Evolutionary conservation across 1,140 invertebrate genomes (phyloP), one percentile per base, ranked within the genome.

Genomic region (Heliconius himera): DNA sequence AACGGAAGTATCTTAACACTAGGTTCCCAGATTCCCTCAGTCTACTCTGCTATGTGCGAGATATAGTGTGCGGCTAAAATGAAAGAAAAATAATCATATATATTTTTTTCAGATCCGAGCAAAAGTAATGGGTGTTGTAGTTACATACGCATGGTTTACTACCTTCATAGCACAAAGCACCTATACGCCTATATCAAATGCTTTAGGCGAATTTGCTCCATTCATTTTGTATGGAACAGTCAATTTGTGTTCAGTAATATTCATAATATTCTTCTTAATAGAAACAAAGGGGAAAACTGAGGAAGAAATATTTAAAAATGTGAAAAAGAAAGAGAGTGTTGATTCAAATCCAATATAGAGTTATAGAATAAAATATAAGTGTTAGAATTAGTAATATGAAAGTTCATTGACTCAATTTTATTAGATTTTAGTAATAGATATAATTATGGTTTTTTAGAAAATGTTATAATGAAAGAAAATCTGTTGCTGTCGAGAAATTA

Each of bases 61-160:
- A 26, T 33, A 6, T 0, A 33, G 33, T 4, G 3, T 33, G 4
- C 3, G 6, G 33, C 6, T 46, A 46, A 46, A 20, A 51, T 20
- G 4, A 54, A 0, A 18, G 0, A 54, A 54, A 54, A 54, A 56
- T 26, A 9, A 0, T 20, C n/a, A 56, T 9, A n/a, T 73, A 16
- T 70, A 49, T 46, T 56, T 51, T 29, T 90, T 92, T 33, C 83
- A 93, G 91, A 87, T 91, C 38, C 87, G 91, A 41, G 88, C 91
- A 13, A 91, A 92, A 82, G 60, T 91, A 0, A 85, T 90, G 76
- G 89, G 90, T 1, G 49, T 84, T 2, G 78, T 88, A 29, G 83
- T 89, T 0, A 86, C 85, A 2, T 83, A 85, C 3, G 84, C 85
- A 0, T 93, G 92, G 92, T 82, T 88, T 8, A 76, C 83, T n/a